A percentile compares a stretch with the other conserved stretches of the same genome.
Conservation (phyloP, 53 echinoderm and acorn worm genomes). For the Paracentrotus lividus region DNA sequence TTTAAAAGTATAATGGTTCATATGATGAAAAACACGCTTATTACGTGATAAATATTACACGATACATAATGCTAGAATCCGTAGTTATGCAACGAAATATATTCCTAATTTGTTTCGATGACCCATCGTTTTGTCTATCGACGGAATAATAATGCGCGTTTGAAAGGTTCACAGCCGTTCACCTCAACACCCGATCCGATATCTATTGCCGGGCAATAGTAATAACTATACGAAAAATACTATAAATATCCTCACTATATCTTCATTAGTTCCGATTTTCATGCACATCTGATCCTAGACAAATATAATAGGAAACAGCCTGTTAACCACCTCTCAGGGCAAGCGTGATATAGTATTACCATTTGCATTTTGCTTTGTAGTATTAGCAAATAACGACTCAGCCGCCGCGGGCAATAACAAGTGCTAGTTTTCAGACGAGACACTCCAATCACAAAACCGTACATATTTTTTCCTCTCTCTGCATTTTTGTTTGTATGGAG, state of each 20-base stretch:
- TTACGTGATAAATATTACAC: not conserved
- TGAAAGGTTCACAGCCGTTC: not conserved
- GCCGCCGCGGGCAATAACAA: slow-evolving; percentile 47
- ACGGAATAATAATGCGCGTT: not conserved
- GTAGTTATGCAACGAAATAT: not conserved
- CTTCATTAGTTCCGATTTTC: slow-evolving; percentile 52
- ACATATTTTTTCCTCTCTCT: not conserved
- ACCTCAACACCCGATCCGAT: not conserved
- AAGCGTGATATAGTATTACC: slow-evolving; percentile 24
- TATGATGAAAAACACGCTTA: not conserved
- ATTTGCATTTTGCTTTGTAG: slow-evolving; percentile 54
- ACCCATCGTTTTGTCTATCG: not conserved
- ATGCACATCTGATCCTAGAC: slow-evolving; percentile 43
- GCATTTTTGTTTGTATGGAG: not conserved
- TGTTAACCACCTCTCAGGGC: slow-evolving; percentile 6
- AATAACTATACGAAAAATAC: not conserved
- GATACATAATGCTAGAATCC: not conserved
- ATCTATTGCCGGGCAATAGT: not conserved
- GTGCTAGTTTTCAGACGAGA: slow-evolving; percentile 9
- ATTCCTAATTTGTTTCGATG: not conserved
- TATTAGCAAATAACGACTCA: slow-evolving; percentile 50
- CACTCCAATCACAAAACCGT: not conserved
- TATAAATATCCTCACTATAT: slow-evolving; percentile 43
- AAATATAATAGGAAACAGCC: slow-evolving; percentile 44
- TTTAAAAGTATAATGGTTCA: too few species aligned